Conservation (phyloP, 2,113 vertebrate genomes). For the Bubo scandiacus region DNA sequence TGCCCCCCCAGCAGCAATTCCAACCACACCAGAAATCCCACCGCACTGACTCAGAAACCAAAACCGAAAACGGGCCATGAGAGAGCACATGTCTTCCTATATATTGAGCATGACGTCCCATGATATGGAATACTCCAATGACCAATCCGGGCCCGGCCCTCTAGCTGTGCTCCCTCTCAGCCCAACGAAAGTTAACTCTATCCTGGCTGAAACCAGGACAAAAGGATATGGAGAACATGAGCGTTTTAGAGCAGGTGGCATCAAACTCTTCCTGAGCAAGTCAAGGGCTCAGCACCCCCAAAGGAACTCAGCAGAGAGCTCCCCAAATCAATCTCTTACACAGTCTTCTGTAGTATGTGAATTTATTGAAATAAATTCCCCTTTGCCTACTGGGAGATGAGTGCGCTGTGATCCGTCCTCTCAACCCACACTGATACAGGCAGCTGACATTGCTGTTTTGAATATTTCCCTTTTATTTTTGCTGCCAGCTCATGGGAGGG, state of each 20-base stretch:
- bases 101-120: no score
- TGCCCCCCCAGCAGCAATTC: no score
- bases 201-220: no score
- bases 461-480: slow-evolving; percentile 63
- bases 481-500: slow-evolving; percentile 44
- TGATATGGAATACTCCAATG: no score
- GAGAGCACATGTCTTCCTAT: no score
- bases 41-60: no score
- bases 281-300: background rate
- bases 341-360: slow-evolving; percentile 64
- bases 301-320: background rate
- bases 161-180: no score
- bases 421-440: slow-evolving; percentile 62
- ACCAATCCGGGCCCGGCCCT: no score
- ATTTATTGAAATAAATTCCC: slow-evolving; percentile 65
- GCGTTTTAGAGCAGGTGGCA: slow-evolving; percentile 46
- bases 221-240: background rate
- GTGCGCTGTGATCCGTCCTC: slow-evolving; percentile 49
- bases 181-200: no score
- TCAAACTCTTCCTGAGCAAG: slow-evolving; percentile 16
- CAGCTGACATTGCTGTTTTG: slow-evolving; percentile 57
- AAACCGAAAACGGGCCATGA: no score
- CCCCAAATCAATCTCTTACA: slow-evolving; percentile 55
- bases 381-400: slow-evolving; percentile 60
- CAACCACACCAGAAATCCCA: no score